Percentiles rank a stretch among this genome's conserved stretches.
Evolutionary conservation across 1,140 invertebrate genomes (phyloP).

Genomic region (Lordiphosa clarofinis): DNA sequence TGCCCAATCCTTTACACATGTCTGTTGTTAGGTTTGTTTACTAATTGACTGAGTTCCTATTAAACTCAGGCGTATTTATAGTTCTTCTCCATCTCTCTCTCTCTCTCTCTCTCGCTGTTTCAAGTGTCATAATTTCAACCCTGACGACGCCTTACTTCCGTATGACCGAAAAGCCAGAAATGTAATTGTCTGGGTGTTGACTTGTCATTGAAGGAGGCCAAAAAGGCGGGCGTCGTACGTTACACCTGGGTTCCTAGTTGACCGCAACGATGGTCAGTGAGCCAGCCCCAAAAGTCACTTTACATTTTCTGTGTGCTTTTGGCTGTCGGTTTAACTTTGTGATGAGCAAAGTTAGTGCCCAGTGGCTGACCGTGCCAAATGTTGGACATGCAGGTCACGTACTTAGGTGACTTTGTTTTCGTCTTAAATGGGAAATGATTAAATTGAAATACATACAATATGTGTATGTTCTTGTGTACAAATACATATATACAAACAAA

Average conservation of each 20-base stretch:
- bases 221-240: slow-evolving; percentile 60
- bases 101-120: slow-evolving; percentile 6
- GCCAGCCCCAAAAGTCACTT: slow-evolving; percentile 67
- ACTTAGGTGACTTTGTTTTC: slow-evolving; percentile 72
- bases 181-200: slow-evolving; percentile 48
- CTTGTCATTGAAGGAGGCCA: slow-evolving; percentile 61
- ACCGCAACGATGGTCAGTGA: slow-evolving; percentile 70
- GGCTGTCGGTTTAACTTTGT: slow-evolving; percentile 52
- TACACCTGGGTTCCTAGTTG: slow-evolving; percentile 62
- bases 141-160: slow-evolving; percentile 60
- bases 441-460: slow-evolving; percentile 73
- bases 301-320: slow-evolving; percentile 52
- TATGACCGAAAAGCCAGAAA: slow-evolving; percentile 59
- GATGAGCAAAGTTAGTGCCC: slow-evolving; percentile 69
- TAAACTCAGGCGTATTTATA: slow-evolving; percentile 57
- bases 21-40: slow-evolving; percentile 43
- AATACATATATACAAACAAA: slow-evolving; percentile 5
- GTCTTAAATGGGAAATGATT: slow-evolving; percentile 76
- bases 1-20: slow-evolving; percentile 49
- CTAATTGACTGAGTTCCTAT: slow-evolving; percentile 48
- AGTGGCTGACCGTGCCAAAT: slow-evolving; percentile 45
- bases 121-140: slow-evolving; percentile 70
- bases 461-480: slow-evolving; percentile 16
- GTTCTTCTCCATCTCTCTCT: slow-evolving; percentile 24
- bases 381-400: slow-evolving; percentile 64